These are phyloP conservation scores for Ditula angustiorana DNA, from an alignment of 2,888 invertebrate species.

Conservation along the genomic window DNA sequence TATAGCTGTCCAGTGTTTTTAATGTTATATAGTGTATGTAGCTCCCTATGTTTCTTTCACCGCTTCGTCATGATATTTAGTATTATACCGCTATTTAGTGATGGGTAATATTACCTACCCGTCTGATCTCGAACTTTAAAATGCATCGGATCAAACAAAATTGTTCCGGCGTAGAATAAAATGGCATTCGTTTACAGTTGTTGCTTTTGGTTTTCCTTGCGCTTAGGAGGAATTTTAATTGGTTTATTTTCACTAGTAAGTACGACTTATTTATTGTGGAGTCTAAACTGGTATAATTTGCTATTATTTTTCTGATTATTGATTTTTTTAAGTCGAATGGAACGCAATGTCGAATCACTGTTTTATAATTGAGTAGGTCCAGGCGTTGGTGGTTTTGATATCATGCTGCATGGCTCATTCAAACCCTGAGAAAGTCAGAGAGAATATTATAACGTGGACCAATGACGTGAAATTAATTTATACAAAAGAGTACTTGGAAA, in stretches of 20 bases:
- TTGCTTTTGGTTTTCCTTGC: conserved; percentile 80
- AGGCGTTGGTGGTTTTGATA: conserved; percentile 58
- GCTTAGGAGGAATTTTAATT: conserved; percentile 75
- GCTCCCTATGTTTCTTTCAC: background rate
- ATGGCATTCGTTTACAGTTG: conserved; percentile 79
- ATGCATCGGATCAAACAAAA: background rate
- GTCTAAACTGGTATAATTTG: no score
- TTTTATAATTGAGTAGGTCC: conserved; percentile 57
- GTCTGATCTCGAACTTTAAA: background rate
- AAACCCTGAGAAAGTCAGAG: conserved; percentile 53
- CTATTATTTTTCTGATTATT: no score
- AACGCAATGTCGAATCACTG: no score
- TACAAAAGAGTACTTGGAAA: conserved; percentile 61
- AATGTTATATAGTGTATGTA: background rate
- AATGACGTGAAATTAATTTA: conserved; percentile 62
- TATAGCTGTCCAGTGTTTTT: background rate
- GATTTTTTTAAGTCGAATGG: no score
- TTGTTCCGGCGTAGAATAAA: no score
- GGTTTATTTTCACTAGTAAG: conserved; percentile 71
- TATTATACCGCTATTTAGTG: background rate
- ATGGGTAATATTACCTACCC: background rate
- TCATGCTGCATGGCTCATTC: conserved; percentile 56
- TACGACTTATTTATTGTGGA: conserved; percentile 27
- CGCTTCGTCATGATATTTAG: background rate
- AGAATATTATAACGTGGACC: conserved; percentile 56